These are phyloP conservation scores for Crocallis elinguaria DNA, from an alignment of 2,888 invertebrate species.

Conservation along the genomic window DNA sequence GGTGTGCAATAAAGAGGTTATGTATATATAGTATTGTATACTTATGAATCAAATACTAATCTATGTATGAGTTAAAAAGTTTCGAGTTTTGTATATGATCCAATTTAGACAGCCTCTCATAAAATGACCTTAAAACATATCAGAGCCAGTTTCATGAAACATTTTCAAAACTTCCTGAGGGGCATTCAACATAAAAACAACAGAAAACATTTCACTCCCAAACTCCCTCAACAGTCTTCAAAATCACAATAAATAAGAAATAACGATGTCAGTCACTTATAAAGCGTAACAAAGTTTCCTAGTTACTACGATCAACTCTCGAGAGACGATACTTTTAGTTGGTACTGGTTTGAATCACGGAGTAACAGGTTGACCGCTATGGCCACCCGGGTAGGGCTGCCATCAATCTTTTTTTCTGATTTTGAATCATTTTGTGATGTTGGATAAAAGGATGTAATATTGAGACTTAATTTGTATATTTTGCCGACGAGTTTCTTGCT, in stretches of 20 bases:
- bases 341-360: not conserved
- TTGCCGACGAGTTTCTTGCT: too few species aligned
- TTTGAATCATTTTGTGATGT: not conserved
- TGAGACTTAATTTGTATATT: too few species aligned
- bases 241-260: not conserved
- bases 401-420: not conserved
- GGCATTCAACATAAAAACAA: too few species aligned
- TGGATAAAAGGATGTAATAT: not conserved
- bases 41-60: too few species aligned
- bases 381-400: slow-evolving; percentile 1
- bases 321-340: slow-evolving; percentile 15
- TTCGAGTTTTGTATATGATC: too few species aligned
- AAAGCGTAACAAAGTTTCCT: slow-evolving; percentile 7
- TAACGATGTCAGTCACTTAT: not conserved
- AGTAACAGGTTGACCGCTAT: slow-evolving; percentile 1
- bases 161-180: too few species aligned
- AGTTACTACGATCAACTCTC: not conserved
- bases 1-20: too few species aligned
- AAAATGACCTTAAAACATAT: too few species aligned
- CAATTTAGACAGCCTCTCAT: too few species aligned
- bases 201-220: not conserved
- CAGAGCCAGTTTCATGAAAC: too few species aligned
- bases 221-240: not conserved
- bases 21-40: too few species aligned
- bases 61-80: too few species aligned